phyloP scores from a whole-genome alignment of 2,888 invertebrate genomes.

The Cetonia aurata region DNA sequence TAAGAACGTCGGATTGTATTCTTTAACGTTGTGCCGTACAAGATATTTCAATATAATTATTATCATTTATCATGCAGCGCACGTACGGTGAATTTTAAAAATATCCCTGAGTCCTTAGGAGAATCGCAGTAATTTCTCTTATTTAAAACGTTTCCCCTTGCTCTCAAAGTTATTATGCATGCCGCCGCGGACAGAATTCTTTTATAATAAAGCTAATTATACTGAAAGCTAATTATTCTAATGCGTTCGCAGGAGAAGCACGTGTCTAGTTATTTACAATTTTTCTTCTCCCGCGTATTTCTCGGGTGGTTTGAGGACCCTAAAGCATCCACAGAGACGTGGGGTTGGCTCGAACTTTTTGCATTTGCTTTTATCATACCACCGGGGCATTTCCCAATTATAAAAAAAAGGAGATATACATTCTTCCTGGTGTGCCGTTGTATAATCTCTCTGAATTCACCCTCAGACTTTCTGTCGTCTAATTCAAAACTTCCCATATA shows the following conservation, averaged over 20 bases:
- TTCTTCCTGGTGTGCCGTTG: neutral
- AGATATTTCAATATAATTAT: conserved; percentile 35
- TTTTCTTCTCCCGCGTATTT: conserved; percentile 21
- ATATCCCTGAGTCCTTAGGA: conserved; percentile 12
- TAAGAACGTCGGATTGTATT: conserved; percentile 8
- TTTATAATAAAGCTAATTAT: conserved; percentile 35
- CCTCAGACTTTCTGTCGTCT: conserved; percentile 30
- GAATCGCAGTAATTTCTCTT: conserved; percentile 23
- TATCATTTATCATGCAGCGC: conserved; percentile 25
- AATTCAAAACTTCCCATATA: conserved; percentile 50
- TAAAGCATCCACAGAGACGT: conserved; percentile 5
- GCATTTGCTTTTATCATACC: conserved; percentile 65
- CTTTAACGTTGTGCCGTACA: conserved; percentile 10
- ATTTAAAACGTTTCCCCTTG: conserved; percentile 3
- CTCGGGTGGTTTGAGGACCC: neutral
- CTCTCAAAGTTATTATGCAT: conserved; percentile 18
- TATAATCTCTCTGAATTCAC: neutral
- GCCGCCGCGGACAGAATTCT: conserved; percentile 25
- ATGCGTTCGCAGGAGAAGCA: conserved; percentile 28
- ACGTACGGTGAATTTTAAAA: conserved; percentile 36
- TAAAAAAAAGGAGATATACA: conserved; percentile 56
- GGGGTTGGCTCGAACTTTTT: conserved; percentile 58
- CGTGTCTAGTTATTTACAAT: conserved; percentile 29
- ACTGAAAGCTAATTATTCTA: conserved; percentile 39
- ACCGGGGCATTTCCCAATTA: conserved; percentile 66